Evolutionary conservation across 1,140 invertebrate genomes (phyloP).

Genomic region (Epicauta chinensis): DNA sequence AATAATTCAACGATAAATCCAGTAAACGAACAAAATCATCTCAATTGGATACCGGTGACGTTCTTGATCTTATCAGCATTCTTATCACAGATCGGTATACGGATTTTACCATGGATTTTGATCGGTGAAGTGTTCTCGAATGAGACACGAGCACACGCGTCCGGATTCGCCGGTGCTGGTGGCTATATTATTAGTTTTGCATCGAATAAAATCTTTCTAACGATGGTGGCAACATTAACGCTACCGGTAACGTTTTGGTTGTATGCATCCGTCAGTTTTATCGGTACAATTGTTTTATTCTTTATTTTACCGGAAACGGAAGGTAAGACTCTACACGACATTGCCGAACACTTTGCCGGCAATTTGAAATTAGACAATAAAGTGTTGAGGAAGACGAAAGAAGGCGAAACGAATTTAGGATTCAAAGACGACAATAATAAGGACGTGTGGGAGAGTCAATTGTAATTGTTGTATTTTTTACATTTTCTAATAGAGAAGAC

Average conservation of each 20-base stretch:
- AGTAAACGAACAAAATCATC: constrained; percentile 25
- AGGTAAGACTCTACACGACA: constrained; percentile 66
- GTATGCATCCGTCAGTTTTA: constrained; percentile 54
- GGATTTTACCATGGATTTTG: constrained; percentile 66
- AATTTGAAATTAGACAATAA: constrained; percentile 43
- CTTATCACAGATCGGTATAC: constrained; percentile 59
- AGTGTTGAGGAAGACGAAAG: constrained; percentile 1
- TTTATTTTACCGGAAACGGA: constrained; percentile 71
- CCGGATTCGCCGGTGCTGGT: constrained; percentile 58
- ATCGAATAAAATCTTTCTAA: constrained; percentile 63
- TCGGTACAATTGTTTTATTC: constrained; percentile 51
- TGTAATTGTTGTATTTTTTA: too few species aligned
- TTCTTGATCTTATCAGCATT: constrained; percentile 59
- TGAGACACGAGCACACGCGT: constrained; percentile 57
- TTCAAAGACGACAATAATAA: constrained; percentile 5
- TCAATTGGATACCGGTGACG: constrained; percentile 60
- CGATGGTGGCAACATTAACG: constrained; percentile 52
- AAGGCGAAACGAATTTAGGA: background rate
- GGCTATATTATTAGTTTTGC: constrained; percentile 66
- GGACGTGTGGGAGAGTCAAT: background rate
- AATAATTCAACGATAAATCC: background rate
- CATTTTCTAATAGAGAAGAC: background rate
- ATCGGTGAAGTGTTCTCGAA: constrained; percentile 63
- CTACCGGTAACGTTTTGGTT: constrained; percentile 62
- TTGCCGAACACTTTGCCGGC: constrained; percentile 59